Evolutionary conservation across 1,140 invertebrate species (phyloP), one percentile per base, ranked within the genome.

Genomic region (Heliconius nattereri): DNA sequence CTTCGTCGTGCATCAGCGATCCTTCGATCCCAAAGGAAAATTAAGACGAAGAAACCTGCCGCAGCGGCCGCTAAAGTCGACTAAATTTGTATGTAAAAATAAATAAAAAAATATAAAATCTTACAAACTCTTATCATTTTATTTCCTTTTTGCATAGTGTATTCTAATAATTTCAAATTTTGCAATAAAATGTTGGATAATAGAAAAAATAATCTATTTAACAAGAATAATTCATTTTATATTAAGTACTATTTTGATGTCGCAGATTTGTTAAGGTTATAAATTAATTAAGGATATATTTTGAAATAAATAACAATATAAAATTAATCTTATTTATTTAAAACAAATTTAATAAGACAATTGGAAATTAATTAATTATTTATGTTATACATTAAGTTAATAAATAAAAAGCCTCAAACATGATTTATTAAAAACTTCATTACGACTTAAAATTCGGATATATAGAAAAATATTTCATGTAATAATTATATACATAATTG

Each of bases 1-100:
- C 92, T 99, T n/a, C 96, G 98, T 80, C 96, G 97, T 91, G 98
- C 98, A 23, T 98, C 98, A 91, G 98, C 98, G 79, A 97, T 99
- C 82, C 94, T 99, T 71, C 96, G 97, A 79, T 98, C 98, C 37
- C 98, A 99, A 94, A 97, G 98, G 91, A 96, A 97, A 78, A 95
- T 97, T 78, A 96, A 97, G 84, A 95, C 96, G 71, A 98, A 98
- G 95, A 98, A 98, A 94, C 91, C 92, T 40, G 91, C 95, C 94
- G 95, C 95, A 49, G 96, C 96, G 40, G 94, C 95, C 71, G 95
- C 96, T 71, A 98, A 97, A 95, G 97, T 96, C 80, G 97, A 97
- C 95, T 97, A 96, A 96, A 84, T 92, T 86, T 89, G 80, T 89
- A 89, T 88, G 85, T 94, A 93, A 92, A 66, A 89, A 74, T 85